Percentiles rank a stretch among this genome's conserved stretches.
Conservation (phyloP, 2,797 vertebrate species). For the Phyllotis vaccarum region DNA sequence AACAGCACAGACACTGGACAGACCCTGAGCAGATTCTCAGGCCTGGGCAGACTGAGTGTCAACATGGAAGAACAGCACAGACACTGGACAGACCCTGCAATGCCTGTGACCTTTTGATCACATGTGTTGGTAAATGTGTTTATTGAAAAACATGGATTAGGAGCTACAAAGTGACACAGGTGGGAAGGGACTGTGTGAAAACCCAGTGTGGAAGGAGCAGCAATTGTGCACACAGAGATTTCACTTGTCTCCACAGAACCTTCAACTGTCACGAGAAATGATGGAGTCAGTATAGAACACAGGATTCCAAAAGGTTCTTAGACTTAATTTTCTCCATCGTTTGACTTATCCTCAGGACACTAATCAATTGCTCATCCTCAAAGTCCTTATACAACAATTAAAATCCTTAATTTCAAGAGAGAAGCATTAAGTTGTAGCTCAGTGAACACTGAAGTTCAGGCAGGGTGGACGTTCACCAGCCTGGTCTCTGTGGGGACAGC, state of each 20-base stretch:
- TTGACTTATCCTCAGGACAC: not conserved
- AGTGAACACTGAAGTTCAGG: not conserved
- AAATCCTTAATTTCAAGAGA: not conserved
- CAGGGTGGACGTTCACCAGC: not conserved
- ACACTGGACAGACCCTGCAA: no score
- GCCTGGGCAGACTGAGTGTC: no score
- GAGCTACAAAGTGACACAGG: not conserved
- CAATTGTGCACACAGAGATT: no score
- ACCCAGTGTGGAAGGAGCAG: not conserved
- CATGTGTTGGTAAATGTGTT: no score
- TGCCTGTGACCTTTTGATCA: no score
- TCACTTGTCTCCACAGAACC: not conserved
- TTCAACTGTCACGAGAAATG: fast-evolving
- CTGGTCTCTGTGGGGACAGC: not conserved
- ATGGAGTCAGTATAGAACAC: not conserved
- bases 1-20: no score
- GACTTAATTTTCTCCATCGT: not conserved
- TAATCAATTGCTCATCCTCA: not conserved
- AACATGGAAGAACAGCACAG: no score
- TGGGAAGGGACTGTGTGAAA: not conserved
- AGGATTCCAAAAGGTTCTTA: not conserved
- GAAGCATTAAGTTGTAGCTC: not conserved
- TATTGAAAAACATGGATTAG: no score
- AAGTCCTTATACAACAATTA: not conserved
- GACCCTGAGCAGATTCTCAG: no score